Evolutionary conservation across 2,888 invertebrate species (phyloP), one percentile per base, ranked within the genome.

Genomic region (Hypomecis punctinalis): DNA sequence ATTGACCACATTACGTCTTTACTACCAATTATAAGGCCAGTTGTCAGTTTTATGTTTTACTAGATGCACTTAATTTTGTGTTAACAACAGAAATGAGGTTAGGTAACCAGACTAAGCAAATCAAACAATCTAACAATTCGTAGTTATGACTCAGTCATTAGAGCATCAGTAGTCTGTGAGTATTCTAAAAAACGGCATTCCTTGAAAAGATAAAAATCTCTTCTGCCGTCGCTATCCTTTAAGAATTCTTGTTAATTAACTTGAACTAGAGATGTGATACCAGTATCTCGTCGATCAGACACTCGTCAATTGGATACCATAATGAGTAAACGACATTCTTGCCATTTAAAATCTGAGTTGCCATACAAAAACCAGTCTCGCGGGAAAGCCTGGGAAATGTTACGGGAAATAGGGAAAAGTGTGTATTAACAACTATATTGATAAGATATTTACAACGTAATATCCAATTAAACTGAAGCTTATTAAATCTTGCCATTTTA

Each of bases 311-410:
- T 51, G 51, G 55, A 60, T 52, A 51, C 64, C 42, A 60, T 64
- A 64, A 56, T 42, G 55, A 64, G 55, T 11, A 40, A 42, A 33
- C 60, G 33, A 8, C 64, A 64, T 64, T 55, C 55, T 60, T 60
- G 55, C 43, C 46, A 37, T 66, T 61, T 45, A 6, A 61, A 61
- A 61, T 66, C 65, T 43, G 40, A 53, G 5, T 65, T 49, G 53
- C 60, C 54, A 59, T 59, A 35, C 62, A 51, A 62, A 61, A 63
- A 62, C 66, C 33, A 43, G 66, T 63, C 36, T 10, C 48, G 6
- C 43, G 61, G 62, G 72, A 72, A 72, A 72, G 72, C 63, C 10
- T 70, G 68, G 62, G 70, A 72, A 72, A 60, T 65, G 43, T 33
- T n/a, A 23, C 64, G 61, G 64, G 64, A 68, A 67, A 66, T 55